These are phyloP conservation scores for Eupithecia abbreviata DNA, from an alignment of 2,888 invertebrate species.

Conservation along the genomic window DNA sequence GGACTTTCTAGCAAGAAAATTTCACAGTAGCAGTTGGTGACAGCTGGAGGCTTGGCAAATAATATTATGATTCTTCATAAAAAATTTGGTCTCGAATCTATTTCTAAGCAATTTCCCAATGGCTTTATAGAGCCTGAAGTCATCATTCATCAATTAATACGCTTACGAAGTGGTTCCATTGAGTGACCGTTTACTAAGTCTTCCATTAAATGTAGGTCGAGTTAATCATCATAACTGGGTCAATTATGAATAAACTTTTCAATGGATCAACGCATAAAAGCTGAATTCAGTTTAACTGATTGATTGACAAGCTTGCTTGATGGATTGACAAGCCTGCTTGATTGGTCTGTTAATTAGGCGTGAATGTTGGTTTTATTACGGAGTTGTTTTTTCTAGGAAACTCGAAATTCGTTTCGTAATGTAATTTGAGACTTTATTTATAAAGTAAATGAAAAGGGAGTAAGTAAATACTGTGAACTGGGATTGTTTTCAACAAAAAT, in stretches of 20 bases:
- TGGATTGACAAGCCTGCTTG: slow-evolving; percentile 4
- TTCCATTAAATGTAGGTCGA: slow-evolving; percentile 8
- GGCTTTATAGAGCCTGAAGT: neutral
- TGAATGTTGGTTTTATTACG: slow-evolving; percentile 5
- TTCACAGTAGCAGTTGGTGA: neutral
- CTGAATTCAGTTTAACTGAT: slow-evolving; percentile 1
- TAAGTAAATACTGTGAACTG: no score
- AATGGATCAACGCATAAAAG: neutral
- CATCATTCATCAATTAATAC: neutral
- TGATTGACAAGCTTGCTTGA: slow-evolving; percentile 7
- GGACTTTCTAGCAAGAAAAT: neutral
- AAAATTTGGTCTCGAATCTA: neutral
- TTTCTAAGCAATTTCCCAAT: neutral
- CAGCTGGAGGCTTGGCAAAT: neutral
- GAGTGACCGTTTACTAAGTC: neutral
- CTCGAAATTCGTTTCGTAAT: neutral
- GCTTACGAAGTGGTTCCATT: neutral
- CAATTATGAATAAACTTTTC: slow-evolving; percentile 9
- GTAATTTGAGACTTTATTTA: neutral
- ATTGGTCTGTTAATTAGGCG: slow-evolving; percentile 7
- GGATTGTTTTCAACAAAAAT: no score
- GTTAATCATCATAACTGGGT: slow-evolving; percentile 10
- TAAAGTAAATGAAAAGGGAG: neutral
- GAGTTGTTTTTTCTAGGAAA: neutral
- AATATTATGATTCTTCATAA: neutral